Evolutionary conservation across 2,113 vertebrate genomes (phyloP).

Genomic region (Pogonocichla stellata): DNA sequence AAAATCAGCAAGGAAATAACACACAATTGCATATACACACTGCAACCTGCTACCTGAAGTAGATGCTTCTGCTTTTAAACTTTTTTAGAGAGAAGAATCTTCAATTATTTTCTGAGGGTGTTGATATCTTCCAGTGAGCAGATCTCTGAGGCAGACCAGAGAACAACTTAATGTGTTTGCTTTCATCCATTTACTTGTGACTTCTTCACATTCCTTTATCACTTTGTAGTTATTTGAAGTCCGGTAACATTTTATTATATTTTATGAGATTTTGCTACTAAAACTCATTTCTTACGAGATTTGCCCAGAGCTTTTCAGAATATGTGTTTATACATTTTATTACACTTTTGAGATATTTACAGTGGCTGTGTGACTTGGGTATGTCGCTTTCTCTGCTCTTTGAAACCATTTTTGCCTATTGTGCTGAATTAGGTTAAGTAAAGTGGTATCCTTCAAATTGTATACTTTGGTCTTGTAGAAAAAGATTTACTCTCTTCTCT

Average conservation of each 20-base stretch:
- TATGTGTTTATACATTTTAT: not conserved
- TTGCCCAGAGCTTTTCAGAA: not conserved
- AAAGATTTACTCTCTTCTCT: not conserved
- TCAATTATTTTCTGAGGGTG: not conserved
- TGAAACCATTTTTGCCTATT: not conserved
- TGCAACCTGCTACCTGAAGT: not conserved
- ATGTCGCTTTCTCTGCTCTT: rapidly evolving
- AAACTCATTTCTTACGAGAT: not conserved
- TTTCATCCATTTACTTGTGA: not conserved
- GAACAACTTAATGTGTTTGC: not conserved
- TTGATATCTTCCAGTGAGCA: not conserved
- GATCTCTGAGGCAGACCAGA: not conserved
- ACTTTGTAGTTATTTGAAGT: not conserved
- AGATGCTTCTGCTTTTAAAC: not conserved
- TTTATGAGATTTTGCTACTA: not conserved
- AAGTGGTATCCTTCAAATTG: not conserved
- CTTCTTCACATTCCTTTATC: not conserved
- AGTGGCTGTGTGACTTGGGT: not conserved
- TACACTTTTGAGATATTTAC: not conserved
- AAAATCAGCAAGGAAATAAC: not conserved
- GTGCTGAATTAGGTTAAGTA: not conserved
- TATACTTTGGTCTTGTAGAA: not conserved
- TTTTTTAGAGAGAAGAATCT: not conserved
- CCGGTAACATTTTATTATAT: not conserved
- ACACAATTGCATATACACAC: not conserved